A percentile compares a stretch with the other conserved stretches of the same genome.
phyloP scores from a whole-genome alignment of 2,113 vertebrate species.

The Pheucticus melanocephalus region DNA sequence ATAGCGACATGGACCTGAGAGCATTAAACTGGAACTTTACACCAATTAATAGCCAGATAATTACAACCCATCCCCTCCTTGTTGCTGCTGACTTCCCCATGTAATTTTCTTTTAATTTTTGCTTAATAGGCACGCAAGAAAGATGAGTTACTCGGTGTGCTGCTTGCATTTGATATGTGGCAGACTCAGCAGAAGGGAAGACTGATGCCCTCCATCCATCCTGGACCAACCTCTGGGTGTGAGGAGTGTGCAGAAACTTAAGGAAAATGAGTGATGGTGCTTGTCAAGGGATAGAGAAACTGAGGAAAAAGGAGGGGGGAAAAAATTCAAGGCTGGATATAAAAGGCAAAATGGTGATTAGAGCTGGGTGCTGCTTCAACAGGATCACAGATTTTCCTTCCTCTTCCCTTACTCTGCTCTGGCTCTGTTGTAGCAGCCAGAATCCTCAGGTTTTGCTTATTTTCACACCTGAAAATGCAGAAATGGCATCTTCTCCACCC shows the following conservation, averaged over 20 bases:
- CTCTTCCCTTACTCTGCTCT: background rate
- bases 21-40: background rate
- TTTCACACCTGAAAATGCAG: background rate
- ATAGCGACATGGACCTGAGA: background rate
- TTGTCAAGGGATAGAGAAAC: too few relatives aligned
- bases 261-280: background rate
- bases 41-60: conserved; percentile 16
- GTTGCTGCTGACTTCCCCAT: background rate
- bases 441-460: background rate
- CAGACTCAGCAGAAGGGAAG: background rate
- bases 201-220: background rate
- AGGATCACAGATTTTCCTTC: background rate
- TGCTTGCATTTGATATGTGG: background rate
- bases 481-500: background rate
- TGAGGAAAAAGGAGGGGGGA: background rate
- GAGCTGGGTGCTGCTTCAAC: background rate
- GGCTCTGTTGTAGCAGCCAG: background rate
- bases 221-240: background rate
- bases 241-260: background rate
- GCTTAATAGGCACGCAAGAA: background rate
- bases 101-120: conserved; percentile 53
- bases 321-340: background rate
- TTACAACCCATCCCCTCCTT: background rate
- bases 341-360: background rate
- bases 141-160: background rate